Evolutionary conservation across 2,797 vertebrate genomes (phyloP).

Genomic region (Oreonectes daqikongensis): DNA sequence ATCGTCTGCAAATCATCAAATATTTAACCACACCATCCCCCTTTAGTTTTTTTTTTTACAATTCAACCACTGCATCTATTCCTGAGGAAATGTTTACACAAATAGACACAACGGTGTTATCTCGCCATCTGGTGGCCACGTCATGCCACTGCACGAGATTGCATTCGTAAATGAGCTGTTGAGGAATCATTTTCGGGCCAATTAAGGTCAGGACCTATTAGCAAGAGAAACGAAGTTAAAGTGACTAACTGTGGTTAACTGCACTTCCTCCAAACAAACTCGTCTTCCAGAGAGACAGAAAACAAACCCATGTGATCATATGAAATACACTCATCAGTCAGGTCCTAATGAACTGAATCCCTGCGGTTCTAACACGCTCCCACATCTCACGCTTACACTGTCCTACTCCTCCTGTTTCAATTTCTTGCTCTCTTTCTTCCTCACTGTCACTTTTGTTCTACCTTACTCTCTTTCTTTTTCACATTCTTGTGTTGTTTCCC

Average conservation of each 20-base stretch:
- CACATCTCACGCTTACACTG: background rate
- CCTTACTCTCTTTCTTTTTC: background rate
- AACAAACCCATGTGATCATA: slow-evolving; percentile 35
- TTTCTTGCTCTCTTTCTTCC: background rate
- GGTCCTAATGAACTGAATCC: slow-evolving; percentile 14
- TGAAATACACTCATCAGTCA: slow-evolving; percentile 28
- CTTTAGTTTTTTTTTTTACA: too few relatives aligned
- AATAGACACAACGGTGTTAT: slow-evolving; percentile 13
- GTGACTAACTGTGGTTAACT: too few relatives aligned
- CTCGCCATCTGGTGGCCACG: slow-evolving; percentile 41
- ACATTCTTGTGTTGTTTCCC: background rate
- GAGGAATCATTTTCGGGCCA: background rate
- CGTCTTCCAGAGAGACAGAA: background rate
- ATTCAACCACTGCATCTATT: too few relatives aligned
- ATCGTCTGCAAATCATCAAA: too few relatives aligned
- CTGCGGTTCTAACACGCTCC: background rate
- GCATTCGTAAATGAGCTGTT: background rate
- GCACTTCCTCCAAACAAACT: too few relatives aligned
- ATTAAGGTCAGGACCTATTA: slow-evolving; percentile 10
- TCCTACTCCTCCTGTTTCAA: background rate
- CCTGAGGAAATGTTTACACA: background rate
- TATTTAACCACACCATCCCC: too few relatives aligned
- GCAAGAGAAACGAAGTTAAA: background rate
- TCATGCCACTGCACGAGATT: slow-evolving; percentile 8
- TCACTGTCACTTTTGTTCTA: background rate